Percentiles rank a stretch among this genome's conserved stretches.
These are phyloP conservation scores for Drosophila colorata DNA, from an alignment of 2,888 invertebrate genomes.

Conservation along the genomic window DNA sequence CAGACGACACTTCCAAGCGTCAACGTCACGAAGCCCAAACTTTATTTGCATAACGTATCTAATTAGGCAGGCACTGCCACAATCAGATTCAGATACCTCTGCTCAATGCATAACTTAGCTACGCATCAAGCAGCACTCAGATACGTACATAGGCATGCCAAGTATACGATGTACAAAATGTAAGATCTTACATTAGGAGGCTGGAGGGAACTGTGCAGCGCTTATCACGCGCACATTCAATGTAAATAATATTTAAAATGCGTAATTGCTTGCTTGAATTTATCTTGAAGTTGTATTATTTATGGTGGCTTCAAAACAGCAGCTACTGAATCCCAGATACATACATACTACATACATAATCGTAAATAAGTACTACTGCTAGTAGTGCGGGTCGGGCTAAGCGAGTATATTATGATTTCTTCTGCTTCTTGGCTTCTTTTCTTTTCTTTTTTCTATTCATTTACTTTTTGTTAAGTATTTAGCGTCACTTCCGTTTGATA, in stretches of 20 bases:
- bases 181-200: constrained; percentile 4
- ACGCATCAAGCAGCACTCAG: constrained; percentile 15
- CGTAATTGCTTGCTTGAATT: constrained; percentile 45
- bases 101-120: constrained; percentile 48
- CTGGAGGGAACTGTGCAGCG: not conserved
- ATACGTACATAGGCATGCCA: not conserved
- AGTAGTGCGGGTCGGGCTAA: constrained; percentile 26
- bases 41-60: constrained; percentile 73
- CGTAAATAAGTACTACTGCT: not conserved
- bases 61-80: constrained; percentile 50
- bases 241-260: constrained; percentile 42
- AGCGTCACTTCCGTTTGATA: constrained; percentile 52
- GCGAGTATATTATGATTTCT: not conserved
- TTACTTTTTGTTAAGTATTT: not conserved
- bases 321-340: constrained; percentile 11
- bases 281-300: constrained; percentile 49
- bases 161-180: not conserved
- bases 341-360: not conserved
- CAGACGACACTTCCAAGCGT: constrained; percentile 25
- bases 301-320: constrained; percentile 30
- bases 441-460: not conserved
- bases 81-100: constrained; percentile 35
- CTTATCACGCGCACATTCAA: constrained; percentile 21
- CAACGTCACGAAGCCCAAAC: constrained; percentile 35
- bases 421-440: not conserved